These are phyloP conservation scores for Melanotaenia pygmaea DNA, from an alignment of 2,797 vertebrate species.

Conservation along the genomic window DNA sequence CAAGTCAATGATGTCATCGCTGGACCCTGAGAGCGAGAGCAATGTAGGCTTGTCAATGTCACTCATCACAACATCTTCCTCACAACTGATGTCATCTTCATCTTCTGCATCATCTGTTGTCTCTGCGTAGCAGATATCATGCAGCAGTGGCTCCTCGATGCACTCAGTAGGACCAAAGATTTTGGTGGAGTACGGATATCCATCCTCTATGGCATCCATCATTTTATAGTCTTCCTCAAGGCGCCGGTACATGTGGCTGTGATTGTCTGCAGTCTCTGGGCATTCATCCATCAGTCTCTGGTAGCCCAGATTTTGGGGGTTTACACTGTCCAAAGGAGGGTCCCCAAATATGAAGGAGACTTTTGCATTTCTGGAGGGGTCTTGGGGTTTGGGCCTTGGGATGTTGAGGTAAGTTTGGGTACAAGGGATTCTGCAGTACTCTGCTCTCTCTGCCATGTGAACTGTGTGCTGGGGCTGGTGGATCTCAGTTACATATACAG, in stretches of 20 bases:
- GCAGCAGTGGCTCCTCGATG: conserved; percentile 95
- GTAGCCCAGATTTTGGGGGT: conserved; percentile 93
- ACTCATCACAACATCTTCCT: conserved; percentile 92
- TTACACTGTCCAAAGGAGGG: conserved; percentile 88
- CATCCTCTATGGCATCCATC: conserved; percentile 88
- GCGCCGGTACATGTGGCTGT: conserved; percentile 88
- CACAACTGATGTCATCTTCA: conserved; percentile 97
- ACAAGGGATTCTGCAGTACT: conserved; percentile 84
- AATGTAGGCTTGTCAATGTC: conserved; percentile 90
- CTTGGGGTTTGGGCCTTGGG: conserved; percentile 89
- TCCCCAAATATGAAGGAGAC: conserved; percentile 99
- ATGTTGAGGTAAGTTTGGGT: conserved; percentile 86
- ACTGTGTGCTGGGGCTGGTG: conserved; percentile 86
- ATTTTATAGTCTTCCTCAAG: conserved; percentile 91
- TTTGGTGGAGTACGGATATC: conserved; percentile 90
- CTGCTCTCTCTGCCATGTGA: conserved; percentile 83
- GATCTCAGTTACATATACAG: conserved; percentile 89
- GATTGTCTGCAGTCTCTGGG: conserved; percentile 90
- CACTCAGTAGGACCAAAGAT: conserved; percentile 91
- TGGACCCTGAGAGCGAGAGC: conserved; percentile 94
- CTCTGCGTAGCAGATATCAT: conserved; percentile 97
- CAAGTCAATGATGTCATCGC: conserved; percentile 98
- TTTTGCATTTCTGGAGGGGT: conserved; percentile 92
- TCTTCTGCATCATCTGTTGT: conserved; percentile 97
- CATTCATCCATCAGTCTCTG: conserved; percentile 94